Evolutionary conservation across 2,888 invertebrate species (phyloP), one percentile per base, ranked within the genome.

Genomic region (Arrhopalites spinosus): DNA sequence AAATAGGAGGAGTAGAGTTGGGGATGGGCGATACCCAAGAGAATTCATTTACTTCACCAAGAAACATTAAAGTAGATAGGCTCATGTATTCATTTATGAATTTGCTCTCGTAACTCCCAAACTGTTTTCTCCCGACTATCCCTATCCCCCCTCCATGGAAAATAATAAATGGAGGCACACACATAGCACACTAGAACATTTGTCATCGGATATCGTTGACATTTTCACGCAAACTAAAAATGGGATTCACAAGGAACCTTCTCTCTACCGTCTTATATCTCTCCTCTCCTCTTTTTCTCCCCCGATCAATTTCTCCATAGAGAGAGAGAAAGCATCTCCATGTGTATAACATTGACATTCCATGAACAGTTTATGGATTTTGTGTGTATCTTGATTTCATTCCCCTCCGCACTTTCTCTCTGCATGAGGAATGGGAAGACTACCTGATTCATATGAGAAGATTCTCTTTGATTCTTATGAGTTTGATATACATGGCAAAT

Each of bases 91-190:
- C 73, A 74, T 74, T 74, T 74, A 66, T 67, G 64, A 67, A 74
- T 74, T 74, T 74, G 71, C 73, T 74, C 53, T 53, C 27, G 64
- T 64, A 56, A 74, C 50, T 66, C 25, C 64, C 73, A 27, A 53
- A 59, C 73, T 47, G 50, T 50, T 50, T 53, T 23, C n/a, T 53
- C 53, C 53, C 53, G 8, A 36, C 36, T 36, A 7, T 36, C 36
- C 36, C 36, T 36, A n/a, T n/a, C n/a, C 36, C 36, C 36, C 11
- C 11, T 36, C 29, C 50, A 50, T 47, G 67, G 67, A 67, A 74
- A 74, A 74, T 74, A 74, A 74, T 74, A 74, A 74, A 74, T 74
- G 73, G 67, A 74, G 56, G 73, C 20, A 74, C n/a, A n/a, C n/a
- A n/a, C n/a, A n/a, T 8, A 59, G 67, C 30, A 67, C 73, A 67